Evolutionary conservation across 2,113 vertebrate species (phyloP).

Genomic region (Melozone crissalis): DNA sequence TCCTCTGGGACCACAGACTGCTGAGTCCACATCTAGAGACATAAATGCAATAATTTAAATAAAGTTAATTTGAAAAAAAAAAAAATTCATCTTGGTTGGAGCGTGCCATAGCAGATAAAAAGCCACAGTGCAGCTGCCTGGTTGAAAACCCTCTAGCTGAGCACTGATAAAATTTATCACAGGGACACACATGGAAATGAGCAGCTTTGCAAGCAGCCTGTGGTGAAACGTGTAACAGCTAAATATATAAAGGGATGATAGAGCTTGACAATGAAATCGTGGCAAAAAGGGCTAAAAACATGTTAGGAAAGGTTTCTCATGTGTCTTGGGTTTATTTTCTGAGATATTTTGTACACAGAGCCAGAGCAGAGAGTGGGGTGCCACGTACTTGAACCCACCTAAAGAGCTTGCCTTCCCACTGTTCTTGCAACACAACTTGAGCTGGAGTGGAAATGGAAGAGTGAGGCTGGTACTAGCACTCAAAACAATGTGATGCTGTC

Average conservation of each 20-base stretch:
- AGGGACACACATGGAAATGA: constrained; percentile 49
- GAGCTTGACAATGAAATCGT: not conserved
- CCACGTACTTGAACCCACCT: not conserved
- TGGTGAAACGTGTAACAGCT: constrained; percentile 70
- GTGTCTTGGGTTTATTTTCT: not conserved
- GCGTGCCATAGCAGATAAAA: constrained; percentile 75
- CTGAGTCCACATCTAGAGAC: constrained; percentile 78
- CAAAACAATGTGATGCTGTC: not conserved
- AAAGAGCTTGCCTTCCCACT: fast-evolving
- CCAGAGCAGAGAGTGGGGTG: not conserved
- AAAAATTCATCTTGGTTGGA: not conserved
- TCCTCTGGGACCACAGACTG: constrained; percentile 73
- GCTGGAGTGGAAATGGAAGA: fast-evolving
- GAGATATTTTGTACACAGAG: not conserved
- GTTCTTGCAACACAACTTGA: too few relatives aligned
- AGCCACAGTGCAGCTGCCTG: constrained; percentile 65
- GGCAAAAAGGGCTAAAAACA: not conserved
- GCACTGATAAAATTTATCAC: constrained; percentile 81
- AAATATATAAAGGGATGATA: constrained; percentile 29
- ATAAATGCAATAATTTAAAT: constrained; percentile 74
- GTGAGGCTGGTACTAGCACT: not conserved
- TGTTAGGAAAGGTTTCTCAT: not conserved
- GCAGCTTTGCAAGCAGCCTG: constrained; percentile 53
- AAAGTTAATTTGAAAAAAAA: not conserved
- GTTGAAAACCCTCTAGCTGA: constrained; percentile 58